A percentile compares a stretch with the other conserved stretches of the same genome.
phyloP scores from a whole-genome alignment of 2,888 invertebrate genomes.

The Idaea aversata region DNA sequence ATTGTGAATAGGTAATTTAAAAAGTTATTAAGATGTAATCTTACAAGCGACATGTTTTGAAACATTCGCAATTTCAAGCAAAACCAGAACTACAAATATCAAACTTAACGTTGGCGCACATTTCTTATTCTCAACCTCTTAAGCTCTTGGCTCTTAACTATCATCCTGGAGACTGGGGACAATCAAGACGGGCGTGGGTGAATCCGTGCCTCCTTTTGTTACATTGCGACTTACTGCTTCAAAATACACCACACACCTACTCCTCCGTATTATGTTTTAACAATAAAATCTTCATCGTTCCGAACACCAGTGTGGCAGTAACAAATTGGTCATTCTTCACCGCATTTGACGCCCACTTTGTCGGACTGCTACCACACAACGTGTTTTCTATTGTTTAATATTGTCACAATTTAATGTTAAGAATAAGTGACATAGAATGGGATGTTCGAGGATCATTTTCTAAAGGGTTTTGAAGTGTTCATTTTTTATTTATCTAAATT shows the following conservation, averaged over 20 bases:
- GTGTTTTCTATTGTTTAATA: constrained; percentile 16
- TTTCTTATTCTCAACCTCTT: constrained; percentile 30
- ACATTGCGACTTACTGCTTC: constrained; percentile 56
- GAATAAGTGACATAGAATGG: neutral
- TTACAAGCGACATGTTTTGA: neutral
- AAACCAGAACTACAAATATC: neutral
- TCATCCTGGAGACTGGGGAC: constrained; percentile 44
- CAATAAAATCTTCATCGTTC: constrained; percentile 70
- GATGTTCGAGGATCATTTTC: neutral
- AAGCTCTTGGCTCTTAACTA: constrained; percentile 38
- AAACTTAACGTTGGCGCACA: constrained; percentile 22
- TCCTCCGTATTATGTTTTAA: constrained; percentile 48
- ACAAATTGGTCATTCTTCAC: constrained; percentile 72
- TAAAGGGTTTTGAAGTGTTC: no score
- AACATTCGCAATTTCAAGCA: neutral
- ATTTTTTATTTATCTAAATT: no score
- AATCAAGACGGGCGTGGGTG: constrained; percentile 57
- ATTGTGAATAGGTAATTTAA: neutral
- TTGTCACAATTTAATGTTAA: neutral
- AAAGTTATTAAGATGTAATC: neutral
- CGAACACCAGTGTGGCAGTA: constrained; percentile 55
- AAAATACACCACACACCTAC: constrained; percentile 57
- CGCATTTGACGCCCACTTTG: constrained; percentile 54
- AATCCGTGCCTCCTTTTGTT: constrained; percentile 54
- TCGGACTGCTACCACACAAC: constrained; percentile 28